Conservation (phyloP, 2,113 vertebrate species). For the Gadus chalcogrammus region DNA sequence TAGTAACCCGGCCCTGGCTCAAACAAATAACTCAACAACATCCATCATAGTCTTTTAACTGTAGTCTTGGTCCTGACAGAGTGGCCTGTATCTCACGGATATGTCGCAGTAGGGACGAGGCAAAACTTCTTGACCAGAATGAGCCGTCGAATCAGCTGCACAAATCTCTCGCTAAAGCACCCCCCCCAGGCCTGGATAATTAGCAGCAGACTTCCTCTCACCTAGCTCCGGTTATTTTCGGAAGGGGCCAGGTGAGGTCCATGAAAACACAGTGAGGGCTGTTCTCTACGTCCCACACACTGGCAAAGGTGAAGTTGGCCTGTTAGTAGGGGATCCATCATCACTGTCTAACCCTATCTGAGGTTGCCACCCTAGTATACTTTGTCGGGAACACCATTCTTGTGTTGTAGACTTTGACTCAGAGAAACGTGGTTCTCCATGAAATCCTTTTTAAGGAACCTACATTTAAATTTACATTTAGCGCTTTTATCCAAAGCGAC, state of each 20-base stretch:
- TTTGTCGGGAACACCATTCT: no score
- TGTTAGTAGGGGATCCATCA: no score
- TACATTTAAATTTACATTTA: no score
- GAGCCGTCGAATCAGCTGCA: slow-evolving; percentile 31
- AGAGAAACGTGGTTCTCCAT: no score
- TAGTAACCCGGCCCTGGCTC: background rate
- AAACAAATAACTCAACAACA: background rate
- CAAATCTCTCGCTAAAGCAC: slow-evolving; percentile 17
- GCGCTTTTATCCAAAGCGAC: no score
- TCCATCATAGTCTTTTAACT: background rate
- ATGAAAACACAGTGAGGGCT: background rate
- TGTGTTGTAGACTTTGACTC: no score
- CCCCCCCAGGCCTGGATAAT: slow-evolving; percentile 51
- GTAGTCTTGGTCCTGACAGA: background rate
- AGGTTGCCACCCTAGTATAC: no score
- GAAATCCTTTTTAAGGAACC: no score
- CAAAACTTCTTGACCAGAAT: slow-evolving; percentile 19
- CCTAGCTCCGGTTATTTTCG: slow-evolving; percentile 61
- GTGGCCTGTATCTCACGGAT: background rate
- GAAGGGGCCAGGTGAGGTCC: slow-evolving; percentile 32
- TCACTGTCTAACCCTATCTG: no score
- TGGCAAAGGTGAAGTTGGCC: no score
- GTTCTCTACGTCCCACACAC: no score
- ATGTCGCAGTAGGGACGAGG: background rate
- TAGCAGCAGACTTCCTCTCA: slow-evolving; percentile 28